These are phyloP conservation scores for Philaethria dido DNA, from an alignment of 2,888 invertebrate genomes.

Conservation along the genomic window DNA sequence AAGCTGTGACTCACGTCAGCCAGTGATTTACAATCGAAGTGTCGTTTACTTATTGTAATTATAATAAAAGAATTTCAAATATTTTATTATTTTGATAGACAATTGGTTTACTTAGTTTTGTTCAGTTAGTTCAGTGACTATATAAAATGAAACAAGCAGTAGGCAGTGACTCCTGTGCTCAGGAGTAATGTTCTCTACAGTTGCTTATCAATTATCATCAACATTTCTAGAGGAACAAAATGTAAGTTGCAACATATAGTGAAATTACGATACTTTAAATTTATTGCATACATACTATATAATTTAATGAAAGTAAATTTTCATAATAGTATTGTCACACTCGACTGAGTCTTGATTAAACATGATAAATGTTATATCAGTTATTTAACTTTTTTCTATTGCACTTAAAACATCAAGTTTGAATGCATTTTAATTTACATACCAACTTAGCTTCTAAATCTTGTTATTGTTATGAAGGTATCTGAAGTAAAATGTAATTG, in stretches of 20 bases:
- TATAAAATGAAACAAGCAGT: slow-evolving; percentile 56
- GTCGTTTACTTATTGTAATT: background rate
- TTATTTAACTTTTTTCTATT: slow-evolving; percentile 6
- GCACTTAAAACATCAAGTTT: slow-evolving; percentile 9
- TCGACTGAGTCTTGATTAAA: slow-evolving; percentile 18
- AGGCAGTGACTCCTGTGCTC: slow-evolving; percentile 52
- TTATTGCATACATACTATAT: background rate
- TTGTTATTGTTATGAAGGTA: background rate
- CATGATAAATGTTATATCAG: slow-evolving; percentile 21
- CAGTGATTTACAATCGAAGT: slow-evolving; percentile 54
- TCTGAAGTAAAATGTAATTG: background rate
- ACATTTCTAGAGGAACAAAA: slow-evolving; percentile 75
- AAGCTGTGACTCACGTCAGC: slow-evolving; percentile 57
- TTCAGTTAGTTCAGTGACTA: slow-evolving; percentile 40
- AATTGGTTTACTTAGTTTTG: slow-evolving; percentile 19
- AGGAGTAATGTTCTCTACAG: slow-evolving; percentile 73
- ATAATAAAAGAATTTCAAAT: slow-evolving; percentile 8
- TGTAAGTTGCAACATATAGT: slow-evolving; percentile 49
- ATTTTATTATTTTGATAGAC: background rate
- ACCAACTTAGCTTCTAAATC: background rate
- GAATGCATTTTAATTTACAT: background rate
- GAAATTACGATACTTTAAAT: background rate
- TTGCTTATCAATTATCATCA: slow-evolving; percentile 75
- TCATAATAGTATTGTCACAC: slow-evolving; percentile 26
- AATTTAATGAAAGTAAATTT: slow-evolving; percentile 27